Evolutionary conservation across 2,888 invertebrate species (phyloP).

Genomic region (Drosophila monieri): DNA sequence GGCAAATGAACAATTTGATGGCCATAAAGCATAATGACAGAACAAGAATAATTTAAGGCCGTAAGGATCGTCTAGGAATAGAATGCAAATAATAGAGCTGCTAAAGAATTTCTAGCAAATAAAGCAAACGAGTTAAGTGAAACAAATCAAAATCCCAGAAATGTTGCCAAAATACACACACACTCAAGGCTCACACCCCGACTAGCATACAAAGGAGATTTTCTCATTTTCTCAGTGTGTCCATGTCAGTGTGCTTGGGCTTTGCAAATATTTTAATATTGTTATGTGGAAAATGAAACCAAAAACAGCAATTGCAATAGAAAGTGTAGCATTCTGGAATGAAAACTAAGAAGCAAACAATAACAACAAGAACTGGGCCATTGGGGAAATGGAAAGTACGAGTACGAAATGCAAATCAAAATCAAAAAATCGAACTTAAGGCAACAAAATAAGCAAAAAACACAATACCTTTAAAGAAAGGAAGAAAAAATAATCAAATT

Average conservation of each 20-base stretch:
- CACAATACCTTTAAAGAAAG: slow-evolving; percentile 3
- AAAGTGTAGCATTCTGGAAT: slow-evolving; percentile 7
- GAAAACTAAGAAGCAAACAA: slow-evolving; percentile 34
- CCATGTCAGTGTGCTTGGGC: slow-evolving; percentile 5
- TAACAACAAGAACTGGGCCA: slow-evolving; percentile 19
- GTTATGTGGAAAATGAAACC: slow-evolving; percentile 24
- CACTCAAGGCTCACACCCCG: not conserved
- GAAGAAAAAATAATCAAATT: slow-evolving; percentile 19
- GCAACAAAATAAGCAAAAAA: slow-evolving; percentile 24
- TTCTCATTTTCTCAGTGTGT: not conserved
- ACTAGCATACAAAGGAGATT: not conserved
- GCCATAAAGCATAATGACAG: slow-evolving; percentile 17
- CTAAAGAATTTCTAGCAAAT: slow-evolving; percentile 39
- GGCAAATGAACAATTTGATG: slow-evolving; percentile 2
- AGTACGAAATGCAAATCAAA: slow-evolving; percentile 31
- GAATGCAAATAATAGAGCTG: slow-evolving; percentile 17
- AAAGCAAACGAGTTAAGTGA: slow-evolving; percentile 11
- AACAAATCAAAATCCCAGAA: slow-evolving; percentile 29
- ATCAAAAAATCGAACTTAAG: slow-evolving; percentile 49
- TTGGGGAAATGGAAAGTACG: slow-evolving; percentile 12
- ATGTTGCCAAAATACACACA: slow-evolving; percentile 1
- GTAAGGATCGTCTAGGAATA: not conserved
- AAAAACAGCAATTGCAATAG: slow-evolving; percentile 14
- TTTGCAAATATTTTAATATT: slow-evolving; percentile 42
- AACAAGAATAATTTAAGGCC: slow-evolving; percentile 8